phyloP scores from a whole-genome alignment of 2,888 invertebrate genomes.

The Cosmia pyralina region DNA sequence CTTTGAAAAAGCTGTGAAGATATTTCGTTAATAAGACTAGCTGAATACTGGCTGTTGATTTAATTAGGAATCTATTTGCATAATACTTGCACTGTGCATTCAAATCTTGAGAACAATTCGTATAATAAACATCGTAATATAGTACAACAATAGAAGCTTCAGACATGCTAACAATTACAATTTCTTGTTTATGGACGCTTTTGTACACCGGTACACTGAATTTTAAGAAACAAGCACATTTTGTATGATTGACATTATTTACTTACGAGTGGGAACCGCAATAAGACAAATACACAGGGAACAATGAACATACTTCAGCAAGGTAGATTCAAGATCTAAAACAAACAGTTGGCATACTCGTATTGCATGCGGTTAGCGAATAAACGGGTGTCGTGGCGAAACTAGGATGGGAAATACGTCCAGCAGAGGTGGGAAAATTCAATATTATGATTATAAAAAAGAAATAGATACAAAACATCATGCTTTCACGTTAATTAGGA shows the following conservation, averaged over 20 bases:
- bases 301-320: not conserved
- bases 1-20: not conserved
- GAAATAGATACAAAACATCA: not conserved
- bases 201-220: slow-evolving; percentile 2
- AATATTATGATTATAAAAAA: not conserved
- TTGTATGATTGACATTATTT: not conserved
- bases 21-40: slow-evolving; percentile 5
- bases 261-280: not conserved
- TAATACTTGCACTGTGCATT: slow-evolving; percentile 14
- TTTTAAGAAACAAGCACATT: slow-evolving; percentile 5
- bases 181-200: slow-evolving; percentile 16
- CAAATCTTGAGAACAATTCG: slow-evolving; percentile 24
- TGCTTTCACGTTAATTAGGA: not conserved
- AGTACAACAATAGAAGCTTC: slow-evolving; percentile 34
- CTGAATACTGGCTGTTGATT: slow-evolving; percentile 5
- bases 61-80: slow-evolving; percentile 29
- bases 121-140: slow-evolving; percentile 14
- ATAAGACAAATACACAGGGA: not conserved
- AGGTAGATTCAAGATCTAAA: too few species aligned
- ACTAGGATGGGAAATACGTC: not conserved
- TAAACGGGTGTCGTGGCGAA: not conserved
- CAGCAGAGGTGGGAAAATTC: not conserved
- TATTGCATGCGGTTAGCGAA: too few species aligned
- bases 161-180: slow-evolving; percentile 8
- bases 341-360: too few species aligned